Conservation (phyloP, 2,113 vertebrate genomes). For the Gobius niger region DNA sequence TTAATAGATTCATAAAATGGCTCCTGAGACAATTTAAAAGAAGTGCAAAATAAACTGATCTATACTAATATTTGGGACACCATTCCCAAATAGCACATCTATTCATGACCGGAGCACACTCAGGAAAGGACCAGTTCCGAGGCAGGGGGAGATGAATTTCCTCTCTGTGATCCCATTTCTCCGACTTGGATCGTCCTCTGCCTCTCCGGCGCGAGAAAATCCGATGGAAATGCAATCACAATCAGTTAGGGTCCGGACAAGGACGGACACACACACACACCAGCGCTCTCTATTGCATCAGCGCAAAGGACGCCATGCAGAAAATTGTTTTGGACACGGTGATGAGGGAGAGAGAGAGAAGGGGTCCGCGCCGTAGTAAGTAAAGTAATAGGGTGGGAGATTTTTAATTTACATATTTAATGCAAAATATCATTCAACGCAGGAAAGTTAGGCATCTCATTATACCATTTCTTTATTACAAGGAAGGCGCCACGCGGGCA, state of each 20-base stretch:
- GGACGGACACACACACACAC: constrained; percentile 37
- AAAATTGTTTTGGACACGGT: constrained; percentile 81
- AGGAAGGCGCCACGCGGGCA: constrained; percentile 39
- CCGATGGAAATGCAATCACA: constrained; percentile 72
- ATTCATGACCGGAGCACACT: constrained; percentile 25
- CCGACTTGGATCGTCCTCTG: constrained; percentile 47
- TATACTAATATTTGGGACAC: constrained; percentile 59
- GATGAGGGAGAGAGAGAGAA: constrained; percentile 57
- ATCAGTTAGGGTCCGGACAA: constrained; percentile 69
- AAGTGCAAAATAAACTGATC: background rate
- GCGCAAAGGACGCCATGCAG: constrained; percentile 75
- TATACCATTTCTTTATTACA: constrained; percentile 70
- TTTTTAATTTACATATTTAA: constrained; percentile 81
- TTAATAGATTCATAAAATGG: too few species aligned
- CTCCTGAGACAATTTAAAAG: background rate
- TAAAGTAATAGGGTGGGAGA: constrained; percentile 20
- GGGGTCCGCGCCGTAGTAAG: constrained; percentile 42
- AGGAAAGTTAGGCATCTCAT: constrained; percentile 76
- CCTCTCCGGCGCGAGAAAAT: constrained; percentile 62
- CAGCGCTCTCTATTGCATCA: constrained; percentile 34
- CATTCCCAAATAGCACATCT: constrained; percentile 33
- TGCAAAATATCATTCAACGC: constrained; percentile 77
- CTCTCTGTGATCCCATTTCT: constrained; percentile 67
- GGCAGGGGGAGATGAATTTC: constrained; percentile 67
- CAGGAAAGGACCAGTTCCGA: constrained; percentile 52